phyloP scores from a whole-genome alignment of 2,888 invertebrate species.

The Monopis laevigella region DNA sequence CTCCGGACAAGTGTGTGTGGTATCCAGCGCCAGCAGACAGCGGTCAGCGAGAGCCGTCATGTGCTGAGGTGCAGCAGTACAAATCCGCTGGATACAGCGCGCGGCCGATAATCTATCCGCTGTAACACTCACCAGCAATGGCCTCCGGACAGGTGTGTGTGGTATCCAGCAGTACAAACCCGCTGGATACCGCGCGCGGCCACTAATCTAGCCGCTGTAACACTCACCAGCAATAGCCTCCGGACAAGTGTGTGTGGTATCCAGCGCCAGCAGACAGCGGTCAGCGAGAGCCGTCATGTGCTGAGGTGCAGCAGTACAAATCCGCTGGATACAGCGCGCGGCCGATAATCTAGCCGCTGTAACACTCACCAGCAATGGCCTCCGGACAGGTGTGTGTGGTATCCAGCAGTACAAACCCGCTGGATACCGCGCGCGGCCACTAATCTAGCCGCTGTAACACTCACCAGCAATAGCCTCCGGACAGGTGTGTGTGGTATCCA shows the following conservation, averaged over 20 bases:
- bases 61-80: constrained; percentile 94
- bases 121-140: constrained; percentile 72
- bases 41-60: constrained; percentile 93
- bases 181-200: constrained; percentile 96
- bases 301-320: constrained; percentile 93
- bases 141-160: constrained; percentile 90
- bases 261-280: constrained; percentile 86
- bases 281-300: constrained; percentile 95
- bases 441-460: too few relatives aligned
- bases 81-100: constrained; percentile 92
- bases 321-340: constrained; percentile 93
- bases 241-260: constrained; percentile 88
- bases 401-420: too few relatives aligned
- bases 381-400: too few relatives aligned
- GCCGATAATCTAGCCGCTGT: constrained; percentile 94
- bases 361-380: too few relatives aligned
- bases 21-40: constrained; percentile 88
- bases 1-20: constrained; percentile 88
- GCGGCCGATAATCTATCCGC: constrained; percentile 94
- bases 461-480: constrained; percentile 83
- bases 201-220: constrained; percentile 90
- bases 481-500: constrained; percentile 89
- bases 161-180: constrained; percentile 91
- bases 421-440: too few relatives aligned
- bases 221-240: constrained; percentile 79